Percentiles rank a stretch among this genome's conserved stretches.
phyloP scores from a whole-genome alignment of 2,113 vertebrate genomes.

The Murina feae region DNA sequence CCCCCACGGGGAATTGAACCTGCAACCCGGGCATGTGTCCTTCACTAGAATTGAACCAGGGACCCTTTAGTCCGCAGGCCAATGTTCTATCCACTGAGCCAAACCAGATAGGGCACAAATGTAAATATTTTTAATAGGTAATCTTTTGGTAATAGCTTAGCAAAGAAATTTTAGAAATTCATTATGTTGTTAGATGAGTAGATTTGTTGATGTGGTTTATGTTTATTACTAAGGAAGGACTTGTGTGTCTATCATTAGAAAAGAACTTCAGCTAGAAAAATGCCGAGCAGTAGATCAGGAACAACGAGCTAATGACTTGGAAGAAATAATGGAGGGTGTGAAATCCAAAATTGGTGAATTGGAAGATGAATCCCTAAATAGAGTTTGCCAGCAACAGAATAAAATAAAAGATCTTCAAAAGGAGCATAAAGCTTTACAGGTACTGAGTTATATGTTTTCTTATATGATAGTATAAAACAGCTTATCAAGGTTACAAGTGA shows the following conservation, averaged over 20 bases:
- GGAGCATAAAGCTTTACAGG: slow-evolving; percentile 82
- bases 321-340: slow-evolving; percentile 84
- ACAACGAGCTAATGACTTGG: slow-evolving; percentile 84
- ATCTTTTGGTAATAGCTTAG: not conserved
- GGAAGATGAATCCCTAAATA: slow-evolving; percentile 87
- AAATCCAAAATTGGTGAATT: slow-evolving; percentile 88
- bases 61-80: too few species aligned
- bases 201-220: slow-evolving; percentile 10
- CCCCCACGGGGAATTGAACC: too few species aligned
- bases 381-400: slow-evolving; percentile 82
- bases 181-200: not conserved
- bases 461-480: not conserved
- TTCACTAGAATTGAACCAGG: too few species aligned
- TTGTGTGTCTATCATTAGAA: slow-evolving; percentile 76
- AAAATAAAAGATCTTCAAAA: slow-evolving; percentile 82
- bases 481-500: not conserved
- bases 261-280: slow-evolving; percentile 82
- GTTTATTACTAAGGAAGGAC: slow-evolving; percentile 35
- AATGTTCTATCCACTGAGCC: too few species aligned
- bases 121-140: slow-evolving; percentile 3
- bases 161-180: not conserved
- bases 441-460: slow-evolving; percentile 61
- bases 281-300: slow-evolving; percentile 79
- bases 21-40: too few species aligned
- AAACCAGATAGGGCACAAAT: not conserved